Evolutionary conservation across 2,113 vertebrate species (phyloP), one percentile per base, ranked within the genome.

Genomic region (Gymnogyps californianus): DNA sequence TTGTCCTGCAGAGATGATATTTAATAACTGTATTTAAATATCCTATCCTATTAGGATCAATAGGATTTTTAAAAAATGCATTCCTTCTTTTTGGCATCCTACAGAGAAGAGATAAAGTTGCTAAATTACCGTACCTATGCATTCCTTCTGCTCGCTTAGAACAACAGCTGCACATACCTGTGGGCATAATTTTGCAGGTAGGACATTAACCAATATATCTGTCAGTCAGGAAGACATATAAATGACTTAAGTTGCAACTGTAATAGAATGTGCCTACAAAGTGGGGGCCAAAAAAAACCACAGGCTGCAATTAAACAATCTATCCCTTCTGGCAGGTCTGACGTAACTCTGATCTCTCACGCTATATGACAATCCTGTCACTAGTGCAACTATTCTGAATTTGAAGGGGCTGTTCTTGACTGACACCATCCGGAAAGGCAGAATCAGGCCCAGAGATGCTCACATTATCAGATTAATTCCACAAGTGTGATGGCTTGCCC

Each of bases 11-110:
- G 80, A 93, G 58, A 76, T 38, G 1, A 62, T 49, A 79, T 49
- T 86, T 92, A 93, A 84, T 79, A 95, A 84, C 42, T 64, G 12
- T 18, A 78, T 67, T 87, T 92, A 92, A 89, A 92, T 75, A 78
- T 21, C 32, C 42, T 59, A 44, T 17, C 42, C 21, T 67, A 64
- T 26, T 59, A 82, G 10, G 26, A 91, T 91, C 55, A 90, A 34
- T 4, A 44, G 3, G 3, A 31, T 40, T 67, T 36, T 20, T 0
- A 3, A 55, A 46, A 90, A 81, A 47, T 3, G 2, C 38, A 5
- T 71, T 86, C 19, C 46, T 81, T 49, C 42, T 62, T 70, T 86
- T n/a, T n/a, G n/a, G 51, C 32, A 55, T 59, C 15, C 72, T 75
- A 55, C 51, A 84, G 51, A 59, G 54, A 86, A 89, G 64, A 75